Percentiles rank a stretch among this genome's conserved stretches.
phyloP scores from a whole-genome alignment of 2,888 invertebrate species.

The Oconnorella tubifera region DNA sequence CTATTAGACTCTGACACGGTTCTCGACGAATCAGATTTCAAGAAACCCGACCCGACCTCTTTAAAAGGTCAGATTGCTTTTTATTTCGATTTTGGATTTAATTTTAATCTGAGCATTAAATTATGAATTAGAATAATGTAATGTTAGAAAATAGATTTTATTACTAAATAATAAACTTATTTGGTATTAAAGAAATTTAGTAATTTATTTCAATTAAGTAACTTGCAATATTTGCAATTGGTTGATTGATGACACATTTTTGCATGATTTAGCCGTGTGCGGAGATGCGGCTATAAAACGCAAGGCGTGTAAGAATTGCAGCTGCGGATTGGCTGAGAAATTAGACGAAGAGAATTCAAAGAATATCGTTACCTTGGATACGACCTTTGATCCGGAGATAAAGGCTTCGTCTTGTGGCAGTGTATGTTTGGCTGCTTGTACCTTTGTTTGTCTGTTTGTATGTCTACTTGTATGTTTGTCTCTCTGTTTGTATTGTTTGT shows the following conservation, averaged over 20 bases:
- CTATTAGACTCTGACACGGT: conserved; percentile 80
- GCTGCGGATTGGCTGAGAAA: conserved; percentile 94
- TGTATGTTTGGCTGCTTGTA: conserved; percentile 35
- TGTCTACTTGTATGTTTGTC: background rate
- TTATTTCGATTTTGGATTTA: too few relatives aligned
- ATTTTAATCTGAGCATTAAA: too few relatives aligned
- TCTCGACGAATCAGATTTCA: conserved; percentile 82
- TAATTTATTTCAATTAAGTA: too few relatives aligned
- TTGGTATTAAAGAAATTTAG: too few relatives aligned
- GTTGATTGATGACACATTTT: background rate
- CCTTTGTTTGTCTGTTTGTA: background rate
- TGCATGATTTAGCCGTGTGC: conserved; percentile 19
- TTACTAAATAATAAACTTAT: too few relatives aligned
- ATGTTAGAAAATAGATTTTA: too few relatives aligned
- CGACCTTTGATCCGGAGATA: conserved; percentile 12
- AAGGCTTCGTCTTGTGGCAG: conserved; percentile 86
- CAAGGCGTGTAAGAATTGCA: conserved; percentile 96
- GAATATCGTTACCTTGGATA: background rate
- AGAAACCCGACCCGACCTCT: conserved; percentile 78
- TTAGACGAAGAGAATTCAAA: conserved; percentile 63
- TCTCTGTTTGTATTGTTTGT: background rate
- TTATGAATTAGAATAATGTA: too few relatives aligned
- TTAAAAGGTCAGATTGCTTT: conserved; percentile 68
- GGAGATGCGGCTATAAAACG: conserved; percentile 59
- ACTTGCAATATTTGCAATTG: too few relatives aligned